These are phyloP conservation scores for Eriocheir sinensis DNA, from an alignment of 1,140 invertebrate species.

Conservation along the genomic window DNA sequence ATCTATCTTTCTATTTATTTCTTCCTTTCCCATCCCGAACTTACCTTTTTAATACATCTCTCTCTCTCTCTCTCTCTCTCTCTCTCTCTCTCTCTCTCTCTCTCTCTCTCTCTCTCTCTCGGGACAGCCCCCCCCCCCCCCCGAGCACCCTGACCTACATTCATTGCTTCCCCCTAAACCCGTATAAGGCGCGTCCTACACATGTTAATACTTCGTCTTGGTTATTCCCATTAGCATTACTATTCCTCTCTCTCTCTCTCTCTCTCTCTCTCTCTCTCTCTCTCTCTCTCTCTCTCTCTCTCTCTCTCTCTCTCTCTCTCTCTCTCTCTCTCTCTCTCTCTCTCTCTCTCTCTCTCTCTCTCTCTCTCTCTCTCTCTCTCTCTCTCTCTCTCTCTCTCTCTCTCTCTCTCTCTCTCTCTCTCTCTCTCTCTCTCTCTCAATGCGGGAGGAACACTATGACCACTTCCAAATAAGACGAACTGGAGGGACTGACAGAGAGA, in stretches of 20 bases:
- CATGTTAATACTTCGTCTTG: no score
- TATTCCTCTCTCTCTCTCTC: no score
- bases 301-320: no score
- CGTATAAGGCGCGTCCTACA: no score
- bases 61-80: slow-evolving; percentile 12
- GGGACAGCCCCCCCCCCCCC: no score
- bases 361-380: slow-evolving; percentile 22
- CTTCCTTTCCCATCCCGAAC: not conserved
- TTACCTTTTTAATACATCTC: slow-evolving; percentile 6
- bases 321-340: no score
- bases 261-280: no score
- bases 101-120: slow-evolving; percentile 22
- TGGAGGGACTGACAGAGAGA: not conserved
- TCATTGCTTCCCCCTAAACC: no score
- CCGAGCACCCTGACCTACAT: no score
- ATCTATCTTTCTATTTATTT: not conserved
- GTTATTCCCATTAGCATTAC: no score
- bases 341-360: not conserved
- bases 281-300: no score
- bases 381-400: slow-evolving; percentile 22
- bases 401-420: slow-evolving; percentile 22
- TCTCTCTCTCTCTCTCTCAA: not conserved
- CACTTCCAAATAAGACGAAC: slow-evolving; percentile 1
- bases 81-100: slow-evolving; percentile 22
- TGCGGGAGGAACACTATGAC: not conserved